Base-by-base conservation (phyloP, 2,113 vertebrate species). In the Callopanchax toddi region DNA sequence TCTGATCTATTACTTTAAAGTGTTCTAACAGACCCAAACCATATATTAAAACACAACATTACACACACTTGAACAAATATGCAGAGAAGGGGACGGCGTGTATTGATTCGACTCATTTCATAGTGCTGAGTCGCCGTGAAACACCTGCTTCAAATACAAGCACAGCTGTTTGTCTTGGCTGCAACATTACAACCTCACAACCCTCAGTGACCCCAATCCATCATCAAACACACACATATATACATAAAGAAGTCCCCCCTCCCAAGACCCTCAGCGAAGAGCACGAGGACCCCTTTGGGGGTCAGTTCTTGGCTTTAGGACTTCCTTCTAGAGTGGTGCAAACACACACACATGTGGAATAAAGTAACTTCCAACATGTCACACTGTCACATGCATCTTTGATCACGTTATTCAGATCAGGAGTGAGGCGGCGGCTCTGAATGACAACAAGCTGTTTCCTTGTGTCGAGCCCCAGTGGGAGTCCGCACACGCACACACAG, bases 161-260 rank as follows among this genome's bases (percentile, higher is more conserved):
- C 83, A 73, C 90, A 92, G 91, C 90, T 90, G 90, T 90, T 88
- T 87, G 83, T 80, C 86, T 91, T 86, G 85, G 84, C 86, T 73
- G 82, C 76, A 84, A 86, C 84, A 87, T 81, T 43, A 60, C 81
- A 85, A 84, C 87, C 86, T 84, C 58, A 60, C 42, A 75, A 91
- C 88, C 91, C 79, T 22, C 53, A 51, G 44, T 69, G 81, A 90
- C 87, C 89, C 86, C 71, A 87, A 92, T 91, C 88, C 85, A 91
- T 93, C 91, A 90, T 74, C 57, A 62, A 49, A 65, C 54, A 60
- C 48, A 59, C 53, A 40, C 65, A 37, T 54, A 37, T 17, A n/a
- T 45, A 52, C 16, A 36, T n/a, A n/a, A n/a, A n/a, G n/a, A n/a
- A n/a, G n/a, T n/a, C n/a, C n/a, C n/a, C n/a, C n/a, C n/a, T 66